A percentile compares a stretch with the other conserved stretches of the same genome.
phyloP scores from a whole-genome alignment of 2,888 invertebrate species.

The Lithophane leautieri region DNA sequence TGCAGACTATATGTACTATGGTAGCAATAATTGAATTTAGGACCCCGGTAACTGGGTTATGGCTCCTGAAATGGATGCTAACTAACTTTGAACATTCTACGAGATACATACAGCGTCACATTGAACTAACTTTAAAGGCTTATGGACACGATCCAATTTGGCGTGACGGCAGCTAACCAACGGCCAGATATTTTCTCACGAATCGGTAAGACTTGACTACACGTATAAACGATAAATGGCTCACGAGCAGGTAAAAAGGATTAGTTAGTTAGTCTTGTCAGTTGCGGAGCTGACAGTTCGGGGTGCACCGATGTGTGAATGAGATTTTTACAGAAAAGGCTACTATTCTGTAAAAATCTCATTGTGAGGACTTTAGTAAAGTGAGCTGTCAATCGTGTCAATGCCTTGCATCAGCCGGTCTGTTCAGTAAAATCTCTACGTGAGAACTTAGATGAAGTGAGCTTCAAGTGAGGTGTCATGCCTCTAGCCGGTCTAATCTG shows the following conservation, averaged over 20 bases:
- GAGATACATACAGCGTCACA: neutral
- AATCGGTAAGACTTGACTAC: neutral
- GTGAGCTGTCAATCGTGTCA: no score
- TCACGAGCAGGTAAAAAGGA: slow-evolving; percentile 5
- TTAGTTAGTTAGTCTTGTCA: neutral
- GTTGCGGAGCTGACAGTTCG: neutral
- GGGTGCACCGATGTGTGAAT: no score
- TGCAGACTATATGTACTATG: neutral
- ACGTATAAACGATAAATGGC: neutral
- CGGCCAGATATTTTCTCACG: slow-evolving; percentile 25
- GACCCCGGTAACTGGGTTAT: slow-evolving; percentile 24
- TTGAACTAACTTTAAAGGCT: slow-evolving; percentile 26
- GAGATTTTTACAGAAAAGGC: no score
- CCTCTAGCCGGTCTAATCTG: no score
- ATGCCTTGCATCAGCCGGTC: no score
- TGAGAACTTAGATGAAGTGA: no score
- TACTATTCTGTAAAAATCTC: neutral
- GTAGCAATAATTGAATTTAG: slow-evolving; percentile 43
- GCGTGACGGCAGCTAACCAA: neutral
- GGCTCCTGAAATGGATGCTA: slow-evolving; percentile 36
- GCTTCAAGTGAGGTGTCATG: neutral
- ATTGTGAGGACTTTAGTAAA: neutral
- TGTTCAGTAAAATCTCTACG: no score
- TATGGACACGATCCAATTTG: slow-evolving; percentile 26
- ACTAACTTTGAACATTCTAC: slow-evolving; percentile 19